These are phyloP conservation scores for Malurus leucopterus DNA, from an alignment of 2,797 vertebrate genomes.

Conservation along the genomic window DNA sequence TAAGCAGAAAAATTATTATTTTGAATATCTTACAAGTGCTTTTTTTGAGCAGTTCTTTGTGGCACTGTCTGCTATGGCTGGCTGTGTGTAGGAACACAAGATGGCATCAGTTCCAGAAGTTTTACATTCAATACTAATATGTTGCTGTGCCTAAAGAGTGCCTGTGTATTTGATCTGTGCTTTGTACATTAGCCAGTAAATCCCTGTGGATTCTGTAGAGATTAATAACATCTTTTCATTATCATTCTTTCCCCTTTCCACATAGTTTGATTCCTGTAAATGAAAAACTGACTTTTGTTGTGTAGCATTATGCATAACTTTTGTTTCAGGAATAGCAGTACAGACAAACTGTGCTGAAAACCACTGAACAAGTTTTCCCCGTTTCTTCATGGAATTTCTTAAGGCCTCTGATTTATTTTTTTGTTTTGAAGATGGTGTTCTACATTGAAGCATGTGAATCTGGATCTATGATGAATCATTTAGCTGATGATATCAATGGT, in stretches of 20 bases:
- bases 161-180: background rate
- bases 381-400: background rate
- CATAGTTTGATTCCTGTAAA: background rate
- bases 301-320: background rate
- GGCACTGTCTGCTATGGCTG: background rate
- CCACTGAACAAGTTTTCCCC: background rate
- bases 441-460: slow-evolving; percentile 98
- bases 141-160: background rate
- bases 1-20: background rate
- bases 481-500: slow-evolving; percentile 87
- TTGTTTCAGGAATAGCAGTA: background rate
- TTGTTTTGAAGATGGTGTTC: slow-evolving; percentile 87
- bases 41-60: background rate
- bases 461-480: slow-evolving; percentile 92
- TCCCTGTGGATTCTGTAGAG: background rate
- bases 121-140: rapidly evolving
- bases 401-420: background rate
- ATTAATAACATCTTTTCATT: background rate
- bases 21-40: background rate
- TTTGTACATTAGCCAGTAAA: background rate
- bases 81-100: background rate
- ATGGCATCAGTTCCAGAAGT: background rate
- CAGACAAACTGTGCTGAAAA: background rate
- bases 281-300: background rate
- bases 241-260: background rate